Base-by-base conservation (phyloP, 2,888 invertebrate species). In the Biston stratarius region DNA sequence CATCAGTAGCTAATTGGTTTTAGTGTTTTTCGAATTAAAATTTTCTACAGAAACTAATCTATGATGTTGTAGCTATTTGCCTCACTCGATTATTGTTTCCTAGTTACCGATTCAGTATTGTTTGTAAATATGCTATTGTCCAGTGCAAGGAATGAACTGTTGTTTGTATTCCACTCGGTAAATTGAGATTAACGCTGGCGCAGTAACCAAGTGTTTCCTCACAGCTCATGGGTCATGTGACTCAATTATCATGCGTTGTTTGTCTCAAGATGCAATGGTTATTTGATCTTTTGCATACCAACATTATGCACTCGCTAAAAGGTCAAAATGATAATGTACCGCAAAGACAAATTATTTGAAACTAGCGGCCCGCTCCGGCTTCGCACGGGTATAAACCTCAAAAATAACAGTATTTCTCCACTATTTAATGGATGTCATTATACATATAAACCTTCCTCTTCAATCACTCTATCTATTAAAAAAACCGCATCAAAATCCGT, bases 131-230 rank as follows among this genome's bases (percentile, higher is more conserved):
- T 70, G 48, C 70, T 73, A 77, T 80, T 75, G 77, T 78, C 64
- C 70, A 38, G 65, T 73, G 72, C 74, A 36, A 11, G 44, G 63
- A 65, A 69, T 71, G 61, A 79, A 71, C 69, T 73, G 72, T 74
- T 81, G 79, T 81, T 83, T 81, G 77, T 76, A 79, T 79, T 78
- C 77, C 73, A 72, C 72, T 76, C 64, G 68, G 77, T 81, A 80
- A 77, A 83, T 87, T 83, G 77, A 80, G 72, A 78, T 72, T 78
- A 75, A 80, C 77, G 74, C 34, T 55, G 59, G 67, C 51, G 72
- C 60, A 74, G 72, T 77, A 79, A 83, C 72, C 73, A 75, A 77
- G 74, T 64, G 72, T 75, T 82, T 82, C 83, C 80, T 81, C 67
- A 73, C 73, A 71, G 60, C 71, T 75, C 67, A 70, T 70, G 74